Evolutionary conservation across 1,140 invertebrate genomes (phyloP), one percentile per base, ranked within the genome.

Genomic region (Agrypnia vestita): DNA sequence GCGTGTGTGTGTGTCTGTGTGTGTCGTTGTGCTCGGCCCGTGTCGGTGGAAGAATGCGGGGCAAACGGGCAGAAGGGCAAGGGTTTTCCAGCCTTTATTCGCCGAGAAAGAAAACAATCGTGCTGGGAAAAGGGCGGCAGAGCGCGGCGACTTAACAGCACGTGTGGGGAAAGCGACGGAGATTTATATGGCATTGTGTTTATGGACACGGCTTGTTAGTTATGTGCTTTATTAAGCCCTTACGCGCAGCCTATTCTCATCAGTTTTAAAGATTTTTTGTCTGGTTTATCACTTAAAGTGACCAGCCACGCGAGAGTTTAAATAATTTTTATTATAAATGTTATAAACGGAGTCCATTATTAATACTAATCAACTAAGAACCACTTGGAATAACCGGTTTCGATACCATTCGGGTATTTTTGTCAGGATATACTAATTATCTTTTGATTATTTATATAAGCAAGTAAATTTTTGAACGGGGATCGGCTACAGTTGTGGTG

Each of bases 41-140:
- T 21, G 35, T 25, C 9, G 9, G 59, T 62, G 21, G 67, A 71
- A 71, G 46, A 71, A 49, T 71, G 67, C 11, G 21, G 9, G 19
- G n/a, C 44, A 46, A 61, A 76, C 35, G 11, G 19, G 15, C 10
- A n/a, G 46, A 15, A 51, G 19, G 62, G 56, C 15, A 11, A 67
- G 43, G 62, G 49, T 25, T 51, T 61, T 61, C 6, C 75, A 43
- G n/a, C 59, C 75, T 19, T 61, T 62, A 47, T 46, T 19, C 73
- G 10, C 53, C 0, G 6, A 53, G 46, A 76, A 62, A 76, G 56
- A 64, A 73, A 55, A 73, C 69, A 73, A 73, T 73, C 69, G 69
- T 21, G 25, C 6, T 35, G 15, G 69, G 21, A 53, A 73, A 73
- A 73, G 51, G 69, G 69, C 69, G 69, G 11, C 49, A 44, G 49